A percentile compares a stretch with the other conserved stretches of the same genome.
Conservation (phyloP, 2,888 invertebrate genomes). For the Abrostola triplasia region DNA sequence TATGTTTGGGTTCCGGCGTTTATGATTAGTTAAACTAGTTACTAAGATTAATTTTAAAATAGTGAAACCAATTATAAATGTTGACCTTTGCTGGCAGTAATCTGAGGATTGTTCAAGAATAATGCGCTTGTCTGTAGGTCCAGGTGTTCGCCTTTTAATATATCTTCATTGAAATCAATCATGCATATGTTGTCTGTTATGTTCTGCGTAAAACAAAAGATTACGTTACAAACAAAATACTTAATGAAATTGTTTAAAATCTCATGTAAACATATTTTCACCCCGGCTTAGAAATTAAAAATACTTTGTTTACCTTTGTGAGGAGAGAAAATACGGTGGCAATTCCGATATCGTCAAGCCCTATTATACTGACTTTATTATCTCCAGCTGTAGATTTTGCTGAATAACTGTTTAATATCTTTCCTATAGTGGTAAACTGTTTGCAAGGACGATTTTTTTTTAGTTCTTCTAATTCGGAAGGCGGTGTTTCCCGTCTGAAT, state of each 20-base stretch:
- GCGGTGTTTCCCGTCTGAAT: not conserved
- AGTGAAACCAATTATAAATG: not conserved
- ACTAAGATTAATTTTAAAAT: not conserved
- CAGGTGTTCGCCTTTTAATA: slow-evolving; percentile 94
- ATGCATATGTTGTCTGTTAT: slow-evolving; percentile 91
- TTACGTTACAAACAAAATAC: too few relatives aligned
- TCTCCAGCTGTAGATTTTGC: slow-evolving; percentile 19
- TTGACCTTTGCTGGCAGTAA: slow-evolving; percentile 85
- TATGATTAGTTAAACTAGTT: too few relatives aligned
- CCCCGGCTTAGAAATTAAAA: not conserved
- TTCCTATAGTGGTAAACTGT: slow-evolving; percentile 43
- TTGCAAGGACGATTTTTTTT: slow-evolving; percentile 18
- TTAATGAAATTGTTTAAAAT: too few relatives aligned
- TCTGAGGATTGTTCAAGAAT: slow-evolving; percentile 92
- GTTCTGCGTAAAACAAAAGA: slow-evolving; percentile 40
- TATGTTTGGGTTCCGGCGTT: too few relatives aligned
- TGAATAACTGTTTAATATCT: slow-evolving; percentile 32
- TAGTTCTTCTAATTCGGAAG: not conserved
- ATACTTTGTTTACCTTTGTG: slow-evolving; percentile 86
- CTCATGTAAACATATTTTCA: not conserved
- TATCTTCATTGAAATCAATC: slow-evolving; percentile 92
- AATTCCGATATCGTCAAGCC: slow-evolving; percentile 94
- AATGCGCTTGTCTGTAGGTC: slow-evolving; percentile 93
- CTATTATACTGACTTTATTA: slow-evolving; percentile 93
- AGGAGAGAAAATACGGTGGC: slow-evolving; percentile 94